Evolutionary conservation across 1,140 invertebrate genomes (phyloP), one percentile per base, ranked within the genome.

Genomic region (Scaptomyza montana): DNA sequence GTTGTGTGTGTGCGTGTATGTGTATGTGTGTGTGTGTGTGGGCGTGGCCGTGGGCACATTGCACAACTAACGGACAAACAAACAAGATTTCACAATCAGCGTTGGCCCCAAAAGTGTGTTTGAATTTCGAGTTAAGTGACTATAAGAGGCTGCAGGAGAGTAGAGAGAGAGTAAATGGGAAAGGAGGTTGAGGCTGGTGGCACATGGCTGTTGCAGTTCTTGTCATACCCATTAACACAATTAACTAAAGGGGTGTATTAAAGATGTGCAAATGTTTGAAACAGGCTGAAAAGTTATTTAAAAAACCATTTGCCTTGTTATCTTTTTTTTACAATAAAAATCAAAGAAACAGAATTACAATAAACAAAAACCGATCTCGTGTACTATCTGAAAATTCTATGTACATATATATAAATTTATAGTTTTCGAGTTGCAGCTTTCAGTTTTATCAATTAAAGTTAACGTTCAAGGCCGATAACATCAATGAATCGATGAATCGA

Each of bases 21-120:
- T n/a, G 62, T 59, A 55, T 45, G 28, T 19, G 59, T 33, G 6
- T 13, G 25, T 9, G 53, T 30, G 60, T 36, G 62, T 51, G 65
- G 67, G 30, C 30, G 51, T 64, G 66, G 66, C 39, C 50, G 47
- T 47, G 57, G 41, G n/a, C 49, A 43, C 12, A 50, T 16, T 57
- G 25, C n/a, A 41, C 9, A 46, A 56, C 36, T 21, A 46, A 56
- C 36, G 21, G 45, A 53, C 80, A 86, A 81, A 78, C 78, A 78
- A 86, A 86, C 82, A 86, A 81, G 81, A 86, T 86, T 86, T 87
- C 64, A 86, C 81, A 86, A 86, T 86, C 81, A 86, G 75, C 81
- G 74, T 59, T 81, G 63, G 81, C 68, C 68, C 69, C 70, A 68
- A 87, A 86, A 86, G 74, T 86, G 74, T 80, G 77, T 86, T 80